Evolutionary conservation across 1,140 invertebrate genomes (phyloP).

Genomic region (Ostrea edulis): DNA sequence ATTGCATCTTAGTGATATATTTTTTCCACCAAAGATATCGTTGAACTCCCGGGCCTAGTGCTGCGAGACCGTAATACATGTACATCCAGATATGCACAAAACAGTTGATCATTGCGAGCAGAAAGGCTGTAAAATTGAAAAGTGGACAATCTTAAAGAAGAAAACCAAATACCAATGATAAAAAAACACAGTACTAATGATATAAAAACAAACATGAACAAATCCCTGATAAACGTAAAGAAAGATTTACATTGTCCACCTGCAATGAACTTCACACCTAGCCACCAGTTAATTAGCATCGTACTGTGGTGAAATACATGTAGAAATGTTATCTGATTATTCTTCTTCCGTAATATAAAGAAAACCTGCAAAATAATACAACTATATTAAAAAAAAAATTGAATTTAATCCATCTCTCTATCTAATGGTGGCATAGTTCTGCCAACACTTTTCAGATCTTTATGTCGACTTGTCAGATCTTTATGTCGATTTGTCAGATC

Average conservation of each 20-base stretch:
- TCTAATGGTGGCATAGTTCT: too few species aligned
- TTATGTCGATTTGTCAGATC: too few species aligned
- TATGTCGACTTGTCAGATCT: too few species aligned
- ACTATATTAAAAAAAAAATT: neutral
- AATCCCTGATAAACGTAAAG: too few species aligned
- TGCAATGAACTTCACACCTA: slow-evolving; percentile 96
- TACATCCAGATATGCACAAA: slow-evolving; percentile 86
- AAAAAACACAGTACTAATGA: neutral
- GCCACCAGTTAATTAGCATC: slow-evolving; percentile 88
- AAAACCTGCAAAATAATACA: slow-evolving; percentile 82
- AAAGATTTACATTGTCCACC: slow-evolving; percentile 84
- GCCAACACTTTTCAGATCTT: too few species aligned
- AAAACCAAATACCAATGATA: neutral
- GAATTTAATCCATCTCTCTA: too few species aligned
- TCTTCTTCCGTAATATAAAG: slow-evolving; percentile 91
- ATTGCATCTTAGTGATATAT: slow-evolving; percentile 74
- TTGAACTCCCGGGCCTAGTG: slow-evolving; percentile 78
- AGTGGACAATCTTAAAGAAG: neutral
- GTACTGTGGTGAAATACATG: slow-evolving; percentile 92
- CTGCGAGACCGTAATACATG: slow-evolving; percentile 85
- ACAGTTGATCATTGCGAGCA: slow-evolving; percentile 72
- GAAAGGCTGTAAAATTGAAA: slow-evolving; percentile 66
- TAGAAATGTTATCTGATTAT: slow-evolving; percentile 89
- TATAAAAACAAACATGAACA: neutral
- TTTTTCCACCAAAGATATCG: slow-evolving; percentile 79